These are phyloP conservation scores for Copidosoma aretas DNA, from an alignment of 2,888 invertebrate genomes.

Conservation along the genomic window DNA sequence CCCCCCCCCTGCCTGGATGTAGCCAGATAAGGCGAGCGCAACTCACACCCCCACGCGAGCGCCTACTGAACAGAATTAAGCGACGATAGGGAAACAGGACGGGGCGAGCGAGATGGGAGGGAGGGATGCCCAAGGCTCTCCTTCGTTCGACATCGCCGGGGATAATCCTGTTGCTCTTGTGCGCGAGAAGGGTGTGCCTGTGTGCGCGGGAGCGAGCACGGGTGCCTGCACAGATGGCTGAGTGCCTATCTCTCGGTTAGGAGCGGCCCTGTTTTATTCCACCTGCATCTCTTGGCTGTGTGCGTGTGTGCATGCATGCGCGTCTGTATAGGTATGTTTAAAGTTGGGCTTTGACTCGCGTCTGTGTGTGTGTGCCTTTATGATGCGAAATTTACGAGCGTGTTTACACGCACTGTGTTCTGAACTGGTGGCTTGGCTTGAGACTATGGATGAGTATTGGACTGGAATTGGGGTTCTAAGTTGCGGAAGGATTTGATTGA, in stretches of 20 bases:
- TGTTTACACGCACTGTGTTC: too few relatives aligned
- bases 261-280: background rate
- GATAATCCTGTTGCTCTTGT: background rate
- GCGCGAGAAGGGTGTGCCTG: background rate
- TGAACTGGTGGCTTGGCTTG: too few relatives aligned
- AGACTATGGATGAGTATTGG: too few relatives aligned
- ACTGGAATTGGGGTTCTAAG: too few relatives aligned
- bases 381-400: too few relatives aligned
- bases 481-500: too few relatives aligned
- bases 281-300: background rate
- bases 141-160: background rate
- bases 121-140: background rate
- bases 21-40: slow-evolving; percentile 10
- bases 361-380: too few relatives aligned
- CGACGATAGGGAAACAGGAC: too few relatives aligned
- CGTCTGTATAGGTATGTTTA: too few relatives aligned
- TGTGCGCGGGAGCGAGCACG: background rate
- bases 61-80: background rate
- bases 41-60: background rate
- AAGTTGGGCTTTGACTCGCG: too few relatives aligned
- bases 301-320: background rate
- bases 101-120: background rate
- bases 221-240: slow-evolving; percentile 1
- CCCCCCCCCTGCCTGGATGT: too few relatives aligned
- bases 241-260: background rate